phyloP scores from a whole-genome alignment of 2,888 invertebrate genomes.

The Philereme transversata region DNA sequence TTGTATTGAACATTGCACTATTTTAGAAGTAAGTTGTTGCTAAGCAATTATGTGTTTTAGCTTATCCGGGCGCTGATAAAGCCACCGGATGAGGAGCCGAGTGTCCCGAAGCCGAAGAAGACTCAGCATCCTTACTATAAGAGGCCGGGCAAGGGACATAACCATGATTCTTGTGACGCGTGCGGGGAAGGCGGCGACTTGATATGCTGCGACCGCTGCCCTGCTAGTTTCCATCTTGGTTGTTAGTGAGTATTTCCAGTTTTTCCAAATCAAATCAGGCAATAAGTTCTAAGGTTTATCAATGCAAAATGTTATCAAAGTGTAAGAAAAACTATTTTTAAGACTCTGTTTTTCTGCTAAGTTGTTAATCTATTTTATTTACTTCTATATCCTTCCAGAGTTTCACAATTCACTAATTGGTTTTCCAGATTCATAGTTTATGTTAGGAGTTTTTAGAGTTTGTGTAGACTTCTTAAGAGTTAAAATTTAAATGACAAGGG shows the following conservation, averaged over 20 bases:
- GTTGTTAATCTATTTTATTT: no score
- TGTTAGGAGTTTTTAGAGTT: no score
- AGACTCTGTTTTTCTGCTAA: no score
- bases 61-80: conserved; percentile 95
- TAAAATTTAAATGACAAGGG: no score
- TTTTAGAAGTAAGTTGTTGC: conserved; percentile 43
- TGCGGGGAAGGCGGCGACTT: conserved; percentile 97
- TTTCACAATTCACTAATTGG: no score
- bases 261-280: no score
- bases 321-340: no score
- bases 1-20: conserved; percentile 51
- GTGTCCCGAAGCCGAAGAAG: conserved; percentile 82
- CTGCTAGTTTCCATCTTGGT: conserved; percentile 96
- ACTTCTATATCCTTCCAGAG: no score
- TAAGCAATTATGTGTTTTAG: conserved; percentile 74
- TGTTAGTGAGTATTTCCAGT: conserved; percentile 91
- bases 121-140: conserved; percentile 93
- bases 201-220: conserved; percentile 97
- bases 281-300: no score
- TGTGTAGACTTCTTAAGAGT: no score
- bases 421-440: no score
- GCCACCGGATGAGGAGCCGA: conserved; percentile 92
- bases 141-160: conserved; percentile 94
- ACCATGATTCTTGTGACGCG: conserved; percentile 96
- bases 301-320: no score